These are phyloP conservation scores for Seriola aureovittata DNA, from an alignment of 2,113 vertebrate species.

Conservation along the genomic window DNA sequence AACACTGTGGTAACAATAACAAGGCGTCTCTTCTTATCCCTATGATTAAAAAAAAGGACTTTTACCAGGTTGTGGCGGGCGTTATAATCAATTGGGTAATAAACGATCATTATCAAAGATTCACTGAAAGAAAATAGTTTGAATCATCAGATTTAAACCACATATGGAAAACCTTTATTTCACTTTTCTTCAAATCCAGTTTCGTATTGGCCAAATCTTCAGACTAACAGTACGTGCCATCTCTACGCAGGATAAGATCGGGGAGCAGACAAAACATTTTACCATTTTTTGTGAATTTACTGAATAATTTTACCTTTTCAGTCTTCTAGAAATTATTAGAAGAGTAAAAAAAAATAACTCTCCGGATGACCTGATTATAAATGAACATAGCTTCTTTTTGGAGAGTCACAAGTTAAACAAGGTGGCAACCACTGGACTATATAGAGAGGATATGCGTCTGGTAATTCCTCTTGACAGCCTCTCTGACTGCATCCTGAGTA, in stretches of 20 bases:
- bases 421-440: background rate
- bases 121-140: background rate
- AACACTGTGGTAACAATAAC: conserved; percentile 1
- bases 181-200: too few relatives aligned
- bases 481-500: conserved; percentile 17
- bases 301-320: too few relatives aligned
- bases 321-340: too few relatives aligned
- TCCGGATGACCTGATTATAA: background rate
- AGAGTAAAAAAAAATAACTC: too few relatives aligned
- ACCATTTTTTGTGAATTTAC: too few relatives aligned
- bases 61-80: background rate
- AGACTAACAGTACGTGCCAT: too few relatives aligned
- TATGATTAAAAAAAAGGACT: background rate
- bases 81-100: background rate
- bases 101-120: background rate
- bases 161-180: too few relatives aligned
- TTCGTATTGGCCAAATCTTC: too few relatives aligned
- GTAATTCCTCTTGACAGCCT: background rate
- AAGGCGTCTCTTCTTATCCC: background rate
- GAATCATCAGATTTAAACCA: background rate
- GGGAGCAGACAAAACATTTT: background rate
- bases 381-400: background rate
- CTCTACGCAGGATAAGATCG: background rate
- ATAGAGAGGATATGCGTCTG: background rate
- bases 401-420: background rate